Percentiles rank a stretch among this genome's conserved stretches.
phyloP scores from a whole-genome alignment of 2,113 vertebrate genomes.

The pig (Sus scrofa) region DNA sequence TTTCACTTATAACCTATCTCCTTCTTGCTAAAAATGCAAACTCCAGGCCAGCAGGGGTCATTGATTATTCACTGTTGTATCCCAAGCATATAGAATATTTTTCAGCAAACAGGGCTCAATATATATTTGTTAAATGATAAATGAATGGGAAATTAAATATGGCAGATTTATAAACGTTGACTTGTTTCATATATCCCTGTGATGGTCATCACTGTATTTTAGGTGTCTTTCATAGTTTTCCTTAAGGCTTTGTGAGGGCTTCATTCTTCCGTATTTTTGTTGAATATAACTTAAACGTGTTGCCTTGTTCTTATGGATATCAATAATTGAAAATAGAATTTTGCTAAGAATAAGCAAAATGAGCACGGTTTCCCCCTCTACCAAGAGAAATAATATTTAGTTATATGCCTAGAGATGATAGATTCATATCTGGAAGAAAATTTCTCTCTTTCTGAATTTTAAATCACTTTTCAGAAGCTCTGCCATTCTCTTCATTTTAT shows the following conservation, averaged over 20 bases:
- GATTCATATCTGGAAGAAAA: not conserved
- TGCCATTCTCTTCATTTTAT: not conserved
- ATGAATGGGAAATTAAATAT: not conserved
- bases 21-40: not conserved
- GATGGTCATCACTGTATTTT: not conserved
- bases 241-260: not conserved
- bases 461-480: not conserved
- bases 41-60: not conserved
- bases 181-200: not conserved
- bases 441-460: not conserved
- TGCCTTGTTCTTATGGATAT: not conserved
- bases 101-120: not conserved
- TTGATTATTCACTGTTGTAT: not conserved
- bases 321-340: slow-evolving; percentile 37
- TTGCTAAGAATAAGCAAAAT: slow-evolving; percentile 11
- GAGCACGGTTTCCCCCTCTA: not conserved
- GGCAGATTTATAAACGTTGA: not conserved
- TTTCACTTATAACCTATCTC: not conserved
- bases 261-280: not conserved
- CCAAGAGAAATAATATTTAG: not conserved
- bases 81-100: not conserved
- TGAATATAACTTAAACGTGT: not conserved
- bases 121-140: not conserved
- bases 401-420: not conserved
- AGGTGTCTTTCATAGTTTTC: not conserved